Conservation (phyloP, 2,113 vertebrate genomes). For the Nothobranchius kuhntae region DNA sequence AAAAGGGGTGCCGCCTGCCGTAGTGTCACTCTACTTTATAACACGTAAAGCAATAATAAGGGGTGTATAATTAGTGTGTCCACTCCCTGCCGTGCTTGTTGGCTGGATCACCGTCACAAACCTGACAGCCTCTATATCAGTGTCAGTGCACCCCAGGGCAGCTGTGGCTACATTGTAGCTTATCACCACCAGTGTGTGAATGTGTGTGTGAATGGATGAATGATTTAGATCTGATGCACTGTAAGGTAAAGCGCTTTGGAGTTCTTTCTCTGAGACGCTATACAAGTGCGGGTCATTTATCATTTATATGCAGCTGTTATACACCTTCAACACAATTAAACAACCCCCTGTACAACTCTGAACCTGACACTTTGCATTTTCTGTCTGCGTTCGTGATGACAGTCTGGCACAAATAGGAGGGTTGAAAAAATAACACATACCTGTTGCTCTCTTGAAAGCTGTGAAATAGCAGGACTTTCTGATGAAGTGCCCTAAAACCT, state of each 20-base stretch:
- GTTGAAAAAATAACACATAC: not conserved
- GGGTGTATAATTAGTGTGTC: constrained; percentile 46
- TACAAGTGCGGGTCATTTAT: too few species aligned
- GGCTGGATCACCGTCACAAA: constrained; percentile 45
- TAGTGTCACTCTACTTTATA: constrained; percentile 12
- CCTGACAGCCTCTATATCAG: constrained; percentile 27
- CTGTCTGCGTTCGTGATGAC: not conserved
- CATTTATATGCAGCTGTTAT: constrained; percentile 27
- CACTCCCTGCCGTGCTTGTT: constrained; percentile 42
- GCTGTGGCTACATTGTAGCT: too few species aligned
- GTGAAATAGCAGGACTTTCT: too few species aligned
- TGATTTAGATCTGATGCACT: too few species aligned
- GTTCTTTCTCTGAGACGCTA: too few species aligned
- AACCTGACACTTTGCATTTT: constrained; percentile 6
- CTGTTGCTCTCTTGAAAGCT: not conserved
- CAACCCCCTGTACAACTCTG: constrained; percentile 36
- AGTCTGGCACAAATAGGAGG: not conserved
- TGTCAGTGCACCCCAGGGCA: too few species aligned
- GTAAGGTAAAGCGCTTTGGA: too few species aligned
- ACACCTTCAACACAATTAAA: constrained; percentile 68
- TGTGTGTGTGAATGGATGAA: too few species aligned
- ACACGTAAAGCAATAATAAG: constrained; percentile 25
- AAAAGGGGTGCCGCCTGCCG: not conserved
- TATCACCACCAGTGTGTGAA: too few species aligned
- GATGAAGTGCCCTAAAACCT: too few species aligned